Conservation (phyloP, 2,888 invertebrate genomes). For the Ochropacha duplaris region DNA sequence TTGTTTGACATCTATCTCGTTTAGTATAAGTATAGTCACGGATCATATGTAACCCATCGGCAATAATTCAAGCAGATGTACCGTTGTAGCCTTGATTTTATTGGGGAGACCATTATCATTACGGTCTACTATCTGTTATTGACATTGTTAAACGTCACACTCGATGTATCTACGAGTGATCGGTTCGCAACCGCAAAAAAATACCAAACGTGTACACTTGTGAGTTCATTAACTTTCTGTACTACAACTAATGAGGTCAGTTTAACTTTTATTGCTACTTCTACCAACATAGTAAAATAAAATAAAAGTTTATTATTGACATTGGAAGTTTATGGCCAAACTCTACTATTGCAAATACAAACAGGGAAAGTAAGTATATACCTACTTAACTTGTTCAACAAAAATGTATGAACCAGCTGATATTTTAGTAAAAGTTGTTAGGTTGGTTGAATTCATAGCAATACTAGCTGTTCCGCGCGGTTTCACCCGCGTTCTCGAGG, state of each 20-base stretch:
- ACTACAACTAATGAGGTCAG: constrained; percentile 19
- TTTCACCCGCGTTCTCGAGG: too few species aligned
- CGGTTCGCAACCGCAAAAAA: constrained; percentile 14
- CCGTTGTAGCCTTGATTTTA: constrained; percentile 42
- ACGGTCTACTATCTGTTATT: constrained; percentile 46
- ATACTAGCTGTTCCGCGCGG: too few species aligned
- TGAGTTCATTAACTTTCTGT: constrained; percentile 35
- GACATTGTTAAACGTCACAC: constrained; percentile 47
- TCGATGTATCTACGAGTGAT: constrained; percentile 33
- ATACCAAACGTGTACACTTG: constrained; percentile 9
- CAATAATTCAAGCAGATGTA: constrained; percentile 51
- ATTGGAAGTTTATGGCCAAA: too few species aligned
- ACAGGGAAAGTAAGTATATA: too few species aligned
- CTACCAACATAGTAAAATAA: too few species aligned
- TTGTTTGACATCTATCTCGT: constrained; percentile 29
- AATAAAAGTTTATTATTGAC: too few species aligned
- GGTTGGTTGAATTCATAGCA: too few species aligned
- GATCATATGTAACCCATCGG: constrained; percentile 36
- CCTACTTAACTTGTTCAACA: too few species aligned
- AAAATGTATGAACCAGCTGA: too few species aligned
- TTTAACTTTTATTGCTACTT: not conserved
- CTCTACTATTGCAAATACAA: too few species aligned
- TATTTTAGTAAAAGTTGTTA: too few species aligned
- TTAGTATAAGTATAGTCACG: constrained; percentile 23
- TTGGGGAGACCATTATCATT: constrained; percentile 51